Percentiles rank a stretch among this genome's conserved stretches.
These are phyloP conservation scores for Yponomeuta cagnagella DNA, from an alignment of 2,888 invertebrate species.

Conservation along the genomic window DNA sequence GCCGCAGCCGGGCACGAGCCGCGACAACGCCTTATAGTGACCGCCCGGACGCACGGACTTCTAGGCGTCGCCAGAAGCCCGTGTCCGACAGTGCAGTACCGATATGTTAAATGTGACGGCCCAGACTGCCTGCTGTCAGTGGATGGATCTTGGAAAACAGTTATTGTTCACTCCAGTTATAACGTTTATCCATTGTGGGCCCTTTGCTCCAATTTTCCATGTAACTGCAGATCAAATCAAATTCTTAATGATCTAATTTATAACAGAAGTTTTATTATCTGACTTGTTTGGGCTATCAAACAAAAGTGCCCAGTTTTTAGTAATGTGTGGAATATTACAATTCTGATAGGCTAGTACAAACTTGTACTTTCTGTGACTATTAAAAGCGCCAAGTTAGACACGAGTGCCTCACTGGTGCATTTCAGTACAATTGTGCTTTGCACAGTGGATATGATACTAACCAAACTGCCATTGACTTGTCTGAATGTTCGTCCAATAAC, in stretches of 20 bases:
- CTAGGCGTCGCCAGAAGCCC: conserved; percentile 19
- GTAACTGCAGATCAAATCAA: background rate
- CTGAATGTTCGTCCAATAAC: conserved; percentile 26
- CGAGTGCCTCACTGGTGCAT: no score
- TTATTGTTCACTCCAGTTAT: conserved; percentile 18
- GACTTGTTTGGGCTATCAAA: background rate
- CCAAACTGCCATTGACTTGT: conserved; percentile 29
- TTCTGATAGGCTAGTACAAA: background rate
- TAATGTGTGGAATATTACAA: background rate
- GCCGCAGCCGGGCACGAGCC: conserved; percentile 32
- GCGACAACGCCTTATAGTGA: conserved; percentile 60
- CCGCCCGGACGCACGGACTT: conserved; percentile 37
- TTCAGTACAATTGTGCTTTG: no score
- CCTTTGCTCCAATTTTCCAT: background rate
- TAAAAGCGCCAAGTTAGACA: no score
- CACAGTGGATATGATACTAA: conserved; percentile 3
- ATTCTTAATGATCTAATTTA: background rate
- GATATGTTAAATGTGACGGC: no score
- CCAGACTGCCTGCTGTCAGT: background rate
- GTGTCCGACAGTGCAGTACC: background rate
- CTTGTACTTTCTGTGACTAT: no score
- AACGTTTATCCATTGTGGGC: conserved; percentile 14
- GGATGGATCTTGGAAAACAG: background rate
- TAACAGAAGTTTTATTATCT: background rate
- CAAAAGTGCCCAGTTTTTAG: background rate